Evolutionary conservation across 1,140 invertebrate genomes (phyloP).

Genomic region (Choristoneura fumiferana): DNA sequence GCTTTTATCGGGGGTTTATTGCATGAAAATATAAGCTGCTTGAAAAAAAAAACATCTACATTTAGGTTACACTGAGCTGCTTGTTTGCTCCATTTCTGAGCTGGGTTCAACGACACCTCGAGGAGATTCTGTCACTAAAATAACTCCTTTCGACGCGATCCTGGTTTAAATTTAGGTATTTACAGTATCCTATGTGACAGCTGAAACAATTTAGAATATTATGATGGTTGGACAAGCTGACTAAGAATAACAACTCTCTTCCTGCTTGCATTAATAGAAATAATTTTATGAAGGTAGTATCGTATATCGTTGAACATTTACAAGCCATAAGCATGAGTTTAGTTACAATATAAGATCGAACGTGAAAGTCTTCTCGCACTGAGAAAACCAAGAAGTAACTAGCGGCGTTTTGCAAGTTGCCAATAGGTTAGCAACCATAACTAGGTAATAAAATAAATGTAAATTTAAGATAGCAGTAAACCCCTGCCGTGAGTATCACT

Average conservation of each 20-base stretch:
- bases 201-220: not conserved
- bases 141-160: conserved; percentile 30
- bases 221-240: not conserved
- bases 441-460: not conserved
- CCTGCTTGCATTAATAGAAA: not conserved
- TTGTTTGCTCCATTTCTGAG: conserved; percentile 11
- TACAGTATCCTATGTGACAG: not conserved
- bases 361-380: not conserved
- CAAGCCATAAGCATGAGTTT: not conserved
- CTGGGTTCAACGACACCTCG: conserved; percentile 44
- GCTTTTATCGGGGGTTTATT: conserved; percentile 6
- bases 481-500: conserved; percentile 45
- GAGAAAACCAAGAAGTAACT: not conserved
- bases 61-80: conserved; percentile 1
- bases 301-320: conserved; percentile 6
- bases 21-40: conserved; percentile 9
- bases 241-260: not conserved
- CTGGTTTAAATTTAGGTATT: conserved; percentile 21
- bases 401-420: not conserved
- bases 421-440: not conserved
- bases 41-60: not conserved
- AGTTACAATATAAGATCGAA: not conserved
- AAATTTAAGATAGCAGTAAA: not conserved
- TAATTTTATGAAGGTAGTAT: not conserved
- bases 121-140: conserved; percentile 42